These are phyloP conservation scores for Nerophis ophidion DNA, from an alignment of 2,113 vertebrate genomes.

Conservation along the genomic window DNA sequence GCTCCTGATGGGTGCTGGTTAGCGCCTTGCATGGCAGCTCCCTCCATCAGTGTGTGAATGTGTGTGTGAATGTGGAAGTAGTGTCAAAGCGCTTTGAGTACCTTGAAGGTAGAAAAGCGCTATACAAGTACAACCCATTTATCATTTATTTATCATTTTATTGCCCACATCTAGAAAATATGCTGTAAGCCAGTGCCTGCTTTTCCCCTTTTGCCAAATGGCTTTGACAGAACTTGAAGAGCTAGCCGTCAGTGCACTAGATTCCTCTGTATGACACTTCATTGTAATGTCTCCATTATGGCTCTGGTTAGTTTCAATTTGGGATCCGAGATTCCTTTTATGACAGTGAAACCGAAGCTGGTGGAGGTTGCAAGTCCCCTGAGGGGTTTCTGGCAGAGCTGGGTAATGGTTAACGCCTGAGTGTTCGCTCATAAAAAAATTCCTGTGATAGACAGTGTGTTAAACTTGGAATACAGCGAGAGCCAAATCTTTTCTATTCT, in stretches of 20 bases:
- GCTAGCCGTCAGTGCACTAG: constrained; percentile 41
- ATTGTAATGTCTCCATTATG: constrained; percentile 33
- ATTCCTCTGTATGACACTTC: constrained; percentile 40
- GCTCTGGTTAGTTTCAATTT: constrained; percentile 52
- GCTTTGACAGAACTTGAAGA: constrained; percentile 28
- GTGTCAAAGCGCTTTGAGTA: too few species aligned
- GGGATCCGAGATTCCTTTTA: constrained; percentile 41
- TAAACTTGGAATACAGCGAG: constrained; percentile 33
- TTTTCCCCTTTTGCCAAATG: constrained; percentile 12
- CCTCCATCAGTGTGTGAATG: too few species aligned
- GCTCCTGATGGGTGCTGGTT: too few species aligned
- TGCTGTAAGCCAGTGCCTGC: neutral
- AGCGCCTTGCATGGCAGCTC: too few species aligned
- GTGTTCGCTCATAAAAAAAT: constrained; percentile 28
- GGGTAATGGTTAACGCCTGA: constrained; percentile 42
- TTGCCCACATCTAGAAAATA: constrained; percentile 7
- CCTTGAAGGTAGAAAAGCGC: too few species aligned
- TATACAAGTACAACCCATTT: too few species aligned
- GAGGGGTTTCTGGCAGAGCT: constrained; percentile 44
- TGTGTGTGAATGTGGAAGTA: too few species aligned
- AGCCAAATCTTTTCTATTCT: constrained; percentile 5
- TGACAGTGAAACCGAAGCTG: constrained; percentile 51
- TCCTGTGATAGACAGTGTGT: constrained; percentile 46
- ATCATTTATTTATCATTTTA: too few species aligned
- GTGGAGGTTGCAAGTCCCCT: constrained; percentile 26